Base-by-base conservation (phyloP, 2,797 vertebrate genomes). In the Selene dorsalis region DNA sequence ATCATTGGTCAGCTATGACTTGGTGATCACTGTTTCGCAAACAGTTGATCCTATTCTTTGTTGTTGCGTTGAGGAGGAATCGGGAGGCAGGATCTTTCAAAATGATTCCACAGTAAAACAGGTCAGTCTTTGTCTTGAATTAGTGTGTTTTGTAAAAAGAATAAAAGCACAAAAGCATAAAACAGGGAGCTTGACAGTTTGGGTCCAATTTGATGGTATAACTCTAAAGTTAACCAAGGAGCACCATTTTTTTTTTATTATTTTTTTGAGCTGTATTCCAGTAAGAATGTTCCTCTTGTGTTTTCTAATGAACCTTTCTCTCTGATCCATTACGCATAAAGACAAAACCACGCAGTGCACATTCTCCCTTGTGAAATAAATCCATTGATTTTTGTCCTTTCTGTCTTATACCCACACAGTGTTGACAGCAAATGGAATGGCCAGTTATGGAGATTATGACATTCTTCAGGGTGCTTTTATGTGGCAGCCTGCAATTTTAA, bases 301-400 rank as follows among this genome's bases (percentile, higher is more conserved):
- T 39, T 62, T 71, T 28, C 20, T 53, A 41, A 60, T 65, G 16
- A 65, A 66, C 26, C 22, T 32, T 35, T 73, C 32, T 59, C 45
- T 14, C 38, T 13, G 56, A 57, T 53, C n/a, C 64, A 68, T 65
- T n/a, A 58, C 28, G 73, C 30, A 79, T 59, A 32, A 56, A 73
- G 41, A 79, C 47, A 57, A 26, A 59, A 60, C 28, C n/a, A 39
- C 17, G 48, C 24, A 43, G 53, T 65, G 39, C 10, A 28, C 39
- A 55, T 52, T 48, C 11, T 52, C 30, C 56, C 66, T 22, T 38
- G 17, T 39, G 59, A 18, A 68, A 59, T 3, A 55, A 62, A 45
- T 1, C 12, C 53, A 73, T 52, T 53, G 73, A 76, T 73, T 73
- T 63, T 52, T 10, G 26, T 57, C n/a, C 24, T 14, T 57, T 61